A percentile compares a stretch with the other conserved stretches of the same genome.
These are phyloP conservation scores for Nezara viridula DNA, from an alignment of 2,888 invertebrate genomes.

Conservation along the genomic window DNA sequence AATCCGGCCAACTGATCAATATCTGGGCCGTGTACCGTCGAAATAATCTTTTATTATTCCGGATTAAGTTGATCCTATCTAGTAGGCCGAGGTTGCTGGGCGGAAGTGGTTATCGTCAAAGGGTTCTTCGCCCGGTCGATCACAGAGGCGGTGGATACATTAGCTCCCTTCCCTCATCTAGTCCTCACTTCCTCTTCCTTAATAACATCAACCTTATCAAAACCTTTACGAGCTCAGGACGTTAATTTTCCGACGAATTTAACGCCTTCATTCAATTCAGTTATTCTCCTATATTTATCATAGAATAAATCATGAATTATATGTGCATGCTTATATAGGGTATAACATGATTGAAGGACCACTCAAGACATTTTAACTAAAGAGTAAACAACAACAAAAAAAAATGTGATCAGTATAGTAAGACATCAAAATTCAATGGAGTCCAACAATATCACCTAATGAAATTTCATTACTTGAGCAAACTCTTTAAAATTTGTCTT, in stretches of 20 bases:
- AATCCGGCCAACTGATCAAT: background rate
- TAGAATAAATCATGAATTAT: background rate
- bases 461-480: too few species aligned
- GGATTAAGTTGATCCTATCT: background rate
- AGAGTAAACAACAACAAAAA: too few species aligned
- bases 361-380: too few species aligned
- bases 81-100: background rate
- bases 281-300: background rate
- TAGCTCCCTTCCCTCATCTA: background rate
- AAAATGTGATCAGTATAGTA: too few species aligned
- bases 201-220: conserved; percentile 5
- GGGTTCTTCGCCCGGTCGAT: background rate
- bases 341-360: too few species aligned
- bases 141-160: background rate
- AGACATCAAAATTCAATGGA: too few species aligned
- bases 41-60: background rate
- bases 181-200: background rate
- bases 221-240: background rate
- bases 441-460: too few species aligned
- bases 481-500: too few species aligned
- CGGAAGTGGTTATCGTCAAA: background rate
- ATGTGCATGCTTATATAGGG: too few species aligned
- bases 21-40: background rate
- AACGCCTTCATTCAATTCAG: background rate
- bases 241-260: background rate